phyloP scores from a whole-genome alignment of 2,113 vertebrate species.

The Dicerorhinus sumatrensis region DNA sequence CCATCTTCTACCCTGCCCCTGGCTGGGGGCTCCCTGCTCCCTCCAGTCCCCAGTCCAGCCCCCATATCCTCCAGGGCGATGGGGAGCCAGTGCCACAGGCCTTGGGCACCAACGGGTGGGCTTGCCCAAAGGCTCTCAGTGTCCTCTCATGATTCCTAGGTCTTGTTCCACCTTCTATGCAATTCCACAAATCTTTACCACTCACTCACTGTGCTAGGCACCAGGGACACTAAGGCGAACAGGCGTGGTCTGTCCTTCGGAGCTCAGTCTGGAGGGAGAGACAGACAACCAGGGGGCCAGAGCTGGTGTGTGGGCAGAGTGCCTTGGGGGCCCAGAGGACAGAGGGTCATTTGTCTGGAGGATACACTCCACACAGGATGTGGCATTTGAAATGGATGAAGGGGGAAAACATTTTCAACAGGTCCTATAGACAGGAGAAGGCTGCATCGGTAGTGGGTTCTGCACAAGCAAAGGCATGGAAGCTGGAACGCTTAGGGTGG shows the following conservation, averaged over 20 bases:
- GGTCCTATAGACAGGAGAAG: background rate
- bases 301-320: background rate
- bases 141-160: background rate
- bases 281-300: background rate
- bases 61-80: background rate
- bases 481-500: background rate
- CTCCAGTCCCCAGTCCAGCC: too few relatives aligned
- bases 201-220: too few relatives aligned
- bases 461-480: background rate
- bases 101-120: background rate
- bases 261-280: background rate
- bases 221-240: background rate
- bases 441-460: accelerated
- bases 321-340: background rate
- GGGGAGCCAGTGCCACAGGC: background rate
- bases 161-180: background rate
- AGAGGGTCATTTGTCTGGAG: background rate
- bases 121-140: background rate
- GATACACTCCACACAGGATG: background rate
- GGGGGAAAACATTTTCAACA: background rate
- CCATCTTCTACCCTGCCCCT: background rate
- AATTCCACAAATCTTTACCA: background rate
- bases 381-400: background rate
- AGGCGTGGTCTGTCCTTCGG: background rate
- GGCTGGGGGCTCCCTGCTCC: background rate